Evolutionary conservation across 2,888 invertebrate species (phyloP), one percentile per base, ranked within the genome.

Genomic region (Harmothoe impar): DNA sequence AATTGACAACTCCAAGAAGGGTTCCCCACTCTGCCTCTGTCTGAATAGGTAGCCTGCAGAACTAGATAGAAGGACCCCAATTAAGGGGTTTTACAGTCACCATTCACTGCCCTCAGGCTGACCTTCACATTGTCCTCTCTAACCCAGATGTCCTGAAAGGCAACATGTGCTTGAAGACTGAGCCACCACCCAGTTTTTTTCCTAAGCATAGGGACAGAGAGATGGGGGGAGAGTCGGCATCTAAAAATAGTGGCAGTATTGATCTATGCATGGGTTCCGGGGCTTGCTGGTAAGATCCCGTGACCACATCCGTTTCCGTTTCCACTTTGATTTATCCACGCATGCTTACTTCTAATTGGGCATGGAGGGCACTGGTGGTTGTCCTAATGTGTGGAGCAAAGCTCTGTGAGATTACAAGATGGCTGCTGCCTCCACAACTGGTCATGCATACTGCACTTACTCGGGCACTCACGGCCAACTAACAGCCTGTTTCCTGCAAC

Each of bases 241-340:
- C 72, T 15, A n/a, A 43, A 62, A 62, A 62, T 62, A 62, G 62
- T 15, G 3, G 1, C 7, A 3, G n/a, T 62, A 62, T 62, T n/a
- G 62, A 62, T 62, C 62, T 62, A 20, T 20, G 62, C n/a, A n/a
- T n/a, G 15, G 62, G 3, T 43, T 3, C 23, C 20, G 62, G 15
- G 62, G 15, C n/a, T 62, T 43, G 43, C 43, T n/a, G 54, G 62
- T n/a, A 15, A 62, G 62, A 62, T 62, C 62, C 72, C 25, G 7
- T 72, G 72, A 72, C 29, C 72, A 72, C 72, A 17, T 68, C 68
- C 68, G 68, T n/a, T 72, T 72, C 72, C 72, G 17, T 3, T 29
- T 72, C 72, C 72, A 25, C 72, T 72, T 72, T 72, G 72, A 72
- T 72, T 72, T 72, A 72, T 17, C 72, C 31, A 29, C 29, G 29